Percentiles rank a stretch among this genome's conserved stretches.
These are phyloP conservation scores for Arion vulgaris DNA, from an alignment of 1,140 invertebrate genomes.

Conservation along the genomic window DNA sequence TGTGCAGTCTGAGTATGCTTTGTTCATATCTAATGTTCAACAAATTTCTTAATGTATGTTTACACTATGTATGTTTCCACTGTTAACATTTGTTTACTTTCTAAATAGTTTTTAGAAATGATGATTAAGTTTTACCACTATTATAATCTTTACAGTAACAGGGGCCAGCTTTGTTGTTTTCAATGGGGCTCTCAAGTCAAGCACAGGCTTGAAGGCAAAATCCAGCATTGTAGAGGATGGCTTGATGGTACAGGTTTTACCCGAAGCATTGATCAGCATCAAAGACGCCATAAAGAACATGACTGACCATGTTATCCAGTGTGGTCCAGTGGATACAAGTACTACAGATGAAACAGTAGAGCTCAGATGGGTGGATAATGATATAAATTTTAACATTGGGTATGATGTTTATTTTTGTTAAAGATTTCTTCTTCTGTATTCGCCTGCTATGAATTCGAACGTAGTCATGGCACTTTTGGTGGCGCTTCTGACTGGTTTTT, in stretches of 20 bases:
- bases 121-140: background rate
- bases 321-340: constrained; percentile 74
- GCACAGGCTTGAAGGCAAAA: constrained; percentile 86
- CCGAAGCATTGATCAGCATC: constrained; percentile 84
- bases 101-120: too few species aligned
- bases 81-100: too few species aligned
- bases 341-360: constrained; percentile 83
- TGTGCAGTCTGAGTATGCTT: too few species aligned
- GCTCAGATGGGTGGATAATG: constrained; percentile 85
- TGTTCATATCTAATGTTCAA: too few species aligned
- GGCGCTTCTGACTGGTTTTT: too few species aligned
- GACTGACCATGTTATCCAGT: constrained; percentile 75
- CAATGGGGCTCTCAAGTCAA: constrained; percentile 88
- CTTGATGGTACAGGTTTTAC: constrained; percentile 88
- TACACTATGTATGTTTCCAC: too few species aligned
- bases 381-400: constrained; percentile 86
- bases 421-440: too few species aligned
- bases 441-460: too few species aligned
- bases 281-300: constrained; percentile 84
- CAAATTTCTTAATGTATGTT: too few species aligned
- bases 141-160: constrained; percentile 59
- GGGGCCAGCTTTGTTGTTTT: constrained; percentile 90
- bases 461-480: too few species aligned
- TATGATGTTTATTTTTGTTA: constrained; percentile 69
- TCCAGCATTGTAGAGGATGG: constrained; percentile 93